A percentile compares a stretch with the other conserved stretches of the same genome.
Conservation (phyloP, 2,888 invertebrate genomes). For the Pseudococcus longispinus region DNA sequence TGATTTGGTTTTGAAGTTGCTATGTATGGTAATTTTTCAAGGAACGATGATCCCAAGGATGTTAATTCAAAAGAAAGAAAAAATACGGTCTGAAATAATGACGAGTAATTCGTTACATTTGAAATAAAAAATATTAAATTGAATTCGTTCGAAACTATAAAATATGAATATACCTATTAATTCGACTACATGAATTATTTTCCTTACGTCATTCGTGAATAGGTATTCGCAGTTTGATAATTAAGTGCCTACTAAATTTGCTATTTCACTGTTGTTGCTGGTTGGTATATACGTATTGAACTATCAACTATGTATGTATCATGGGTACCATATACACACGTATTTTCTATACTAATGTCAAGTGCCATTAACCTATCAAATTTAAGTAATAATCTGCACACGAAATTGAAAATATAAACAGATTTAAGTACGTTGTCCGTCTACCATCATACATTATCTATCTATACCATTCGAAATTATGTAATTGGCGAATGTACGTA, state of each 20-base stretch:
- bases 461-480: background rate
- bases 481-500: background rate
- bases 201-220: background rate
- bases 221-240: background rate
- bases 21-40: too few species aligned
- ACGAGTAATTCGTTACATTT: too few species aligned
- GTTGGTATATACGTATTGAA: background rate
- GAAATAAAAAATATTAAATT: too few species aligned
- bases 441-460: background rate
- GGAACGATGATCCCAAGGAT: background rate
- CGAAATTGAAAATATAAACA: background rate
- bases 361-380: conserved; percentile 6
- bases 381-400: background rate
- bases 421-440: background rate
- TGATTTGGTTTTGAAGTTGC: too few species aligned
- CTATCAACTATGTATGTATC: background rate
- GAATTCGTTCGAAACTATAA: background rate
- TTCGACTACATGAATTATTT: background rate
- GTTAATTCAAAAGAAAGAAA: background rate
- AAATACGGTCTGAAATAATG: background rate
- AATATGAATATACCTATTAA: too few species aligned
- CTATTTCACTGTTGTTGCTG: background rate
- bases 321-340: background rate
- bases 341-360: background rate
- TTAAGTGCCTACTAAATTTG: background rate